Evolutionary conservation across 2,113 vertebrate species (phyloP).

Genomic region (Zosterops borbonicus): DNA sequence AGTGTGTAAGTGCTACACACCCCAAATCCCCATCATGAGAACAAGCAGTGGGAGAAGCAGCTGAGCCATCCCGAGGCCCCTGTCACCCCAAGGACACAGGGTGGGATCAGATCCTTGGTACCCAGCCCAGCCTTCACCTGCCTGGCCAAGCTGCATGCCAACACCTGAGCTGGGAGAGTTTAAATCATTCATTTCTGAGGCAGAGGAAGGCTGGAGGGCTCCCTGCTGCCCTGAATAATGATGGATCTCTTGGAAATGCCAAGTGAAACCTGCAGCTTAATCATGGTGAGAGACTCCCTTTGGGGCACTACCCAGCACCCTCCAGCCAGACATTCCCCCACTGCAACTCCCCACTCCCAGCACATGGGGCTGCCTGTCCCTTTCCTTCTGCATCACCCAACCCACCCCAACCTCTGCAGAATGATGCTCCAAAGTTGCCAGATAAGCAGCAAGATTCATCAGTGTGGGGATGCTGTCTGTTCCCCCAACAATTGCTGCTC

Average conservation of each 20-base stretch:
- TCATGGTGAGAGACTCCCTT: background rate
- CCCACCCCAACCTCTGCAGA: background rate
- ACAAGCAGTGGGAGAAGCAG: background rate
- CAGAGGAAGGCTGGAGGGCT: constrained; percentile 27
- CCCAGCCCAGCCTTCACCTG: background rate
- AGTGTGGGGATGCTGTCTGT: accelerated
- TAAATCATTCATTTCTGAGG: constrained; percentile 53
- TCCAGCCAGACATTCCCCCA: background rate
- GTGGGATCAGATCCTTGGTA: background rate
- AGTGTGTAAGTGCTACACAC: accelerated
- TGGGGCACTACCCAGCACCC: constrained; percentile 22
- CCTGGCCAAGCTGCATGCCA: background rate
- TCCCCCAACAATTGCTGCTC: accelerated
- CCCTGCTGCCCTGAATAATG: constrained; percentile 47
- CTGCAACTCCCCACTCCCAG: background rate
- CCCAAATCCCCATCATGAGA: accelerated
- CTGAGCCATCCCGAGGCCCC: background rate
- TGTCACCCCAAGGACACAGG: background rate
- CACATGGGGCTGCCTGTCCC: background rate
- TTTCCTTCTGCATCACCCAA: background rate
- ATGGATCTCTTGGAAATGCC: constrained; percentile 45
- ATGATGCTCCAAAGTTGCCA: accelerated
- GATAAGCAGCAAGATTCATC: background rate
- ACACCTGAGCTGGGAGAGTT: background rate
- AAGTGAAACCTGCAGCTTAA: constrained; percentile 54